phyloP scores from a whole-genome alignment of 2,797 vertebrate genomes.

The Epinephelus malabaricus region DNA sequence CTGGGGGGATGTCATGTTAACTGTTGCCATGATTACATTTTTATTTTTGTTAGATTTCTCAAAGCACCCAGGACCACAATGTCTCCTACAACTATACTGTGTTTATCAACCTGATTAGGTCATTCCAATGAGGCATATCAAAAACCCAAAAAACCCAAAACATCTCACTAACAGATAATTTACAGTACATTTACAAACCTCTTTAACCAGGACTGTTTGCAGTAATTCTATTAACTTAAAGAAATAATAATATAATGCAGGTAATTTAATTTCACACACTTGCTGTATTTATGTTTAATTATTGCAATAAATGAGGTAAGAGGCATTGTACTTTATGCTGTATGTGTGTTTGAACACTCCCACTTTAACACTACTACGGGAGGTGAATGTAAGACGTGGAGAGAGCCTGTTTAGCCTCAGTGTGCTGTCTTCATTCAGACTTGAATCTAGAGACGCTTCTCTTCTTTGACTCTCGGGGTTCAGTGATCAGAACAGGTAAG shows the following conservation, averaged over 20 bases:
- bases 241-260: neutral
- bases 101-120: conserved; percentile 12
- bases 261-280: neutral
- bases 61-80: neutral
- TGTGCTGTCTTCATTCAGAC: conserved; percentile 24
- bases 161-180: neutral
- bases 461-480: conserved; percentile 14
- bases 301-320: neutral
- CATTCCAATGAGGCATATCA: conserved; percentile 3
- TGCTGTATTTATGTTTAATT: neutral
- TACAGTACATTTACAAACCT: conserved; percentile 11
- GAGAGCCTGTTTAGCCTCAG: conserved; percentile 26
- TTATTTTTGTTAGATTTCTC: neutral
- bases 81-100: neutral
- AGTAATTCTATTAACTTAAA: neutral
- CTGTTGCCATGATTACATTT: neutral
- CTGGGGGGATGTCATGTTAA: neutral
- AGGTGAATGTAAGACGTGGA: conserved; percentile 32
- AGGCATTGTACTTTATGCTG: neutral
- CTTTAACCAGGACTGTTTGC: neutral
- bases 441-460: neutral
- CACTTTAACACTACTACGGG: conserved; percentile 27
- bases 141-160: neutral
- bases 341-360: conserved; percentile 31
- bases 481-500: conserved; percentile 40